These are phyloP conservation scores for Caretta caretta DNA, from an alignment of 2,113 vertebrate genomes.

Conservation along the genomic window DNA sequence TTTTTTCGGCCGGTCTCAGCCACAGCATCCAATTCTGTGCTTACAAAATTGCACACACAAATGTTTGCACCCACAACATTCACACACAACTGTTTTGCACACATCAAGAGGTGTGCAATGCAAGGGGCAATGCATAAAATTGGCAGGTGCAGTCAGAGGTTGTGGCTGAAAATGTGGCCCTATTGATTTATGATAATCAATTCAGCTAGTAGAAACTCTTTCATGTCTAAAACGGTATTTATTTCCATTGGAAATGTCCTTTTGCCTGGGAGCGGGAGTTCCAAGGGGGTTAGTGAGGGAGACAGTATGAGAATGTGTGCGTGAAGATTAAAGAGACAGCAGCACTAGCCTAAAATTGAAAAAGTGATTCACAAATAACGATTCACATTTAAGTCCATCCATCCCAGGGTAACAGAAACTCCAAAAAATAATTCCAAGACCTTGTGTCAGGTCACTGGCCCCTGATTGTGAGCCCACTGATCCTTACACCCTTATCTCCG, in stretches of 20 bases:
- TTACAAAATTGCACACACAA: background rate
- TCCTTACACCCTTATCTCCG: background rate
- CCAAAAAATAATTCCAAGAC: background rate
- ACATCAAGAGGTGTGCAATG: no score
- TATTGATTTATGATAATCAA: constrained; percentile 44
- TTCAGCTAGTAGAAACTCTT: constrained; percentile 36
- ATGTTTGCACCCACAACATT: background rate
- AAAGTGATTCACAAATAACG: background rate
- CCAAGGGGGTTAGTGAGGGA: background rate
- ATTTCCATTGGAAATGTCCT: constrained; percentile 50
- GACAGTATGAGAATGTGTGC: background rate
- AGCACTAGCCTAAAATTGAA: background rate
- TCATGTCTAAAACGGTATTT: background rate
- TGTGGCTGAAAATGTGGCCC: constrained; percentile 31
- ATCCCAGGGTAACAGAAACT: background rate
- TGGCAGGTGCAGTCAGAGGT: constrained; percentile 1
- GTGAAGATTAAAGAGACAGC: background rate
- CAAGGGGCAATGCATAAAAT: background rate
- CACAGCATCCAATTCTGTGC: no score
- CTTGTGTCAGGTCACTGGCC: background rate
- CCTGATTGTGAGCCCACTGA: no score
- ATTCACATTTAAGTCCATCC: background rate
- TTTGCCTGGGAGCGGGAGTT: constrained; percentile 11
- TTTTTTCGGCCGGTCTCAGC: background rate
- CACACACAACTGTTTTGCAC: background rate